Base-by-base conservation (phyloP, 2,113 vertebrate species). In the Sinosuthora webbiana region DNA sequence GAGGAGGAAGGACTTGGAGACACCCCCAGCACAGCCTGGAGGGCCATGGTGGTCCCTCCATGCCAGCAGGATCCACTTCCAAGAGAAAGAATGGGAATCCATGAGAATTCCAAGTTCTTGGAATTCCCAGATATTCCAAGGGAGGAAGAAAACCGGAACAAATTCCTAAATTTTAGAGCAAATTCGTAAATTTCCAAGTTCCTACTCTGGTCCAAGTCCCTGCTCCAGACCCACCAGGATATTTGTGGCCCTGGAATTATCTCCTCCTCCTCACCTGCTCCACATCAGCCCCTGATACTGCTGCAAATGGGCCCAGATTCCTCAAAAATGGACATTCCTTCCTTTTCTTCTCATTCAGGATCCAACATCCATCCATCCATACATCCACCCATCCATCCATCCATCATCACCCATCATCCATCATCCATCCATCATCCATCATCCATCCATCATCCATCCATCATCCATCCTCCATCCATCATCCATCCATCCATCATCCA, bases 131-230 rank as follows among this genome's bases (percentile, higher is more conserved):
- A 16, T 44, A 33, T n/a, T 64, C 30, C 45, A 31, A 11, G 0
- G 8, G 33, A 17, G 25, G 11, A 12, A 75, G 33, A 55, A 42
- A 56, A 9, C 2, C 10, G 19, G 6, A 20, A 64, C 1, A 22
- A 39, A 63, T 4, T 6, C 11, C n/a, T 7, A 9, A 15, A 45
- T n/a, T 24, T 63, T 5, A 21, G 45, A 47, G 17, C 4, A 9
- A 20, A 41, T 4, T 11, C 0, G 0, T 13, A 15, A 9, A 35
- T 56, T 52, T 52, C 55, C 65, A 11, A 13, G 35, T 17, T 49
- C 42, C 41, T 27, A 1, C 33, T 44, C 50, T 0, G 0, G 3
- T 44, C 49, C 42, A 18, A 37, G 16, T 28, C 25, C 39, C n/a
- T 25, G 15, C 35, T 68, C 83, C 3, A 5, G 2, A 39, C 41